Conservation (phyloP, 2,113 vertebrate species). For the Trogon surrucura region DNA sequence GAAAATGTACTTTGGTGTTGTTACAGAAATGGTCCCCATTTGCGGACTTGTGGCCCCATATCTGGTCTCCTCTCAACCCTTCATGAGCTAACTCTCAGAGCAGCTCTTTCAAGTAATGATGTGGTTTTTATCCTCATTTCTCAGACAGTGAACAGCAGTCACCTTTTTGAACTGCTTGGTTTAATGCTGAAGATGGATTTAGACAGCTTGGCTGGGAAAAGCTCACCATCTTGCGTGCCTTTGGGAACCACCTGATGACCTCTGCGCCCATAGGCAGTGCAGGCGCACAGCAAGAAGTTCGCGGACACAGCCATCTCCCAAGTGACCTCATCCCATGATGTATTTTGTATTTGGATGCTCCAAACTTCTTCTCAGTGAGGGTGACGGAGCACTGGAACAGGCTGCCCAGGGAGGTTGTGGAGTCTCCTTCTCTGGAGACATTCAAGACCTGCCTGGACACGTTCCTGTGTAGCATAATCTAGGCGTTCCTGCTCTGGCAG, state of each 20-base stretch:
- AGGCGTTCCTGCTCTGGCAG: too few species aligned
- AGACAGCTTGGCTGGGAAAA: neutral
- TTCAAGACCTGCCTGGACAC: too few species aligned
- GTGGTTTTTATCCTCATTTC: neutral
- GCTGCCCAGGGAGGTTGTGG: too few species aligned
- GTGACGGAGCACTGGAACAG: too few species aligned
- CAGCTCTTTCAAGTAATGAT: neutral
- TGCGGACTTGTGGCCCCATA: neutral
- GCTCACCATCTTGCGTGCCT: neutral
- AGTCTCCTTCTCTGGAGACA: too few species aligned
- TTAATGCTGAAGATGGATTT: neutral
- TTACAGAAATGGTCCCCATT: neutral
- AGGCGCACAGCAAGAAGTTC: rapidly evolving
- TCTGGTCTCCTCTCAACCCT: neutral
- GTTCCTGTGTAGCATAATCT: too few species aligned
- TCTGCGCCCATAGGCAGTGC: neutral
- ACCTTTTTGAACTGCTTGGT: neutral
- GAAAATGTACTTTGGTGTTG: neutral
- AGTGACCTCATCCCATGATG: neutral
- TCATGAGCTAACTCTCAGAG: neutral
- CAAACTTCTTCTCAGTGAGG: too few species aligned
- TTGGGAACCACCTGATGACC: neutral
- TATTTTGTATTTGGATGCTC: neutral
- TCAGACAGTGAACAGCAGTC: neutral
- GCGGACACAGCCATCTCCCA: rapidly evolving